Evolutionary conservation across 2,113 vertebrate species (phyloP), one percentile per base, ranked within the genome.

Genomic region (Zeus faber): DNA sequence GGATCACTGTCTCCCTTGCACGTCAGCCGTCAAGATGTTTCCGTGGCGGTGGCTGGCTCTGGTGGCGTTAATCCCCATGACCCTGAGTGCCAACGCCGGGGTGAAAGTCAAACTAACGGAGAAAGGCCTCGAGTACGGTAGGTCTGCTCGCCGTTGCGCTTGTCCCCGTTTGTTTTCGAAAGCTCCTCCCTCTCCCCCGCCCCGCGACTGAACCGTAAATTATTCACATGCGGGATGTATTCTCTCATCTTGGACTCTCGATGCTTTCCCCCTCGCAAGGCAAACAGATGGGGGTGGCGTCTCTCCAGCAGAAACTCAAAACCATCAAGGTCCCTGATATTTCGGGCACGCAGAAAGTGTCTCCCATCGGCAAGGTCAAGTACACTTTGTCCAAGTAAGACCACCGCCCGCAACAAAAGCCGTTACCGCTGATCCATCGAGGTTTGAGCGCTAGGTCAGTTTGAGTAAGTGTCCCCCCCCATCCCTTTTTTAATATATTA

Each of bases 91-190:
- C 14, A 74, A 85, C 11, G 76, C 89, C 13, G 89, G 89, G 1
- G 84, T 90, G 4, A 74, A 81, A 56, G 78, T 87, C 62, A 79
- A 57, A 56, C 54, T 90, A 5, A 89, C 87, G 17, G 23, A 77
- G 39, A 87, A 87, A 41, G 88, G 83, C 22, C 62, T 90, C 24
- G 87, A 90, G 27, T 90, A 89, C 61, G 85, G 89, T 91, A 67
- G 41, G n/a, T 25, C 29, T 0, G n/a, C 11, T 37, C 33, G 5
- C n/a, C n/a, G n/a, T n/a, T n/a, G 14, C 4, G 3, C 5, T 39
- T n/a, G 16, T 39, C 5, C 37, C 14, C 4, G n/a, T 10, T 17
- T 20, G 23, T 22, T 26, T 16, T n/a, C n/a, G n/a, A n/a, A n/a
- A n/a, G n/a, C n/a, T n/a, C n/a, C n/a, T n/a, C n/a, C n/a, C n/a